Base-by-base conservation (phyloP, 2,113 vertebrate genomes). In the Thalassoma bifasciatum region DNA sequence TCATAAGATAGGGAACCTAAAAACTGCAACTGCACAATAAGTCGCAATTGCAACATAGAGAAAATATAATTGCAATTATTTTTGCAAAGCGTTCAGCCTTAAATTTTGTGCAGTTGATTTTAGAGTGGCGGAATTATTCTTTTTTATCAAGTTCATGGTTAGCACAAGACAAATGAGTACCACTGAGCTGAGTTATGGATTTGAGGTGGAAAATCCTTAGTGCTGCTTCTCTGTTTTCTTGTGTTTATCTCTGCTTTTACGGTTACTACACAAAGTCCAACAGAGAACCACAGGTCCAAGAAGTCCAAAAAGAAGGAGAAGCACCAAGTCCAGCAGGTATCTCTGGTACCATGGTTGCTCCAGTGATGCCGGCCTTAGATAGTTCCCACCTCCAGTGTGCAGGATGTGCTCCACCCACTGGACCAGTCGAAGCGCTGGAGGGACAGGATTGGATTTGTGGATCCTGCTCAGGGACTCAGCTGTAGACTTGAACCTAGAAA, bases 331-430 rank as follows among this genome's bases (percentile, higher is more conserved):
- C 46, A 94, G 50, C 46, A 94, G 65, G 57, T 87, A 89, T 54
- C 87, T 87, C 81, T 95, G 89, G 68, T 92, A 88, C 93, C 92
- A 94, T 0, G 83, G 78, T 70, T 93, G 93, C 5, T 68, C 72
- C 44, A 91, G 83, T 9, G 72, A 82, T 0, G 72, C 57, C 1
- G 92, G 84, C 17, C 81, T 89, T 19, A 94, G 89, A 85, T 93
- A 92, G 4, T 57, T 36, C 0, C 89, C 91, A 8, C 89, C 90
- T 13, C 88, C 72, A 1, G 83, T 85, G 59, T 84, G 87, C 13
- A 95, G 82, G 62, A 94, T 81, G 66, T 94, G 93, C 30, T 94
- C 61, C 12, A 92, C 87, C 94, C 95, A 95, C 66, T 75, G 73
- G 19, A 89, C 68, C 65, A 95, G 78, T 24, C 85, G 34, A 57